Evolutionary conservation across 2,797 vertebrate species (phyloP).

Genomic region (Myotis myotis): DNA sequence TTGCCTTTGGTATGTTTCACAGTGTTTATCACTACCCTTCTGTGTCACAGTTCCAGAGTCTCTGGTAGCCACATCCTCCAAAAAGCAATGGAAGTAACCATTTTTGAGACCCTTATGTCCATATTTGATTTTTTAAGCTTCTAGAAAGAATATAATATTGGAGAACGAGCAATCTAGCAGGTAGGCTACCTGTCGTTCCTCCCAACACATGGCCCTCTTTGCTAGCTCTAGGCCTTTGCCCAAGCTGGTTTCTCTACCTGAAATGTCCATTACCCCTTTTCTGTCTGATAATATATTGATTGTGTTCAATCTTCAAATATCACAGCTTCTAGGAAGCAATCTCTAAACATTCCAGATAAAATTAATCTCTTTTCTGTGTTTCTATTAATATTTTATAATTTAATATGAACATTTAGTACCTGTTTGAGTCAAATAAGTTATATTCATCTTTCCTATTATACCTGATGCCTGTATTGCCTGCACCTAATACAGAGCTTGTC

Average conservation of each 20-base stretch:
- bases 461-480: not conserved
- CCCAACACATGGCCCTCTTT: not conserved
- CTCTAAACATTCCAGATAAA: not conserved
- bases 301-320: not conserved
- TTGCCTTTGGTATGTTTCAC: not conserved
- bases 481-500: not conserved
- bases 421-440: not conserved
- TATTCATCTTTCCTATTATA: not conserved
- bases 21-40: not conserved
- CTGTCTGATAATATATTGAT: not conserved
- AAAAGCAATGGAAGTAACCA: not conserved
- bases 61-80: not conserved
- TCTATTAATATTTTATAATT: not conserved
- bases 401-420: not conserved
- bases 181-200: not conserved
- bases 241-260: not conserved
- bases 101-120: not conserved
- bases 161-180: not conserved
- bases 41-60: not conserved
- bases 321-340: not conserved
- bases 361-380: not conserved
- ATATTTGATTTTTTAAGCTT: not conserved
- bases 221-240: too few species aligned
- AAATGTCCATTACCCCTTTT: not conserved
- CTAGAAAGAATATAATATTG: not conserved